These are phyloP conservation scores for Lytechinus variegatus DNA, from an alignment of 35 echinoderm and acorn worm genomes.

Conservation along the genomic window DNA sequence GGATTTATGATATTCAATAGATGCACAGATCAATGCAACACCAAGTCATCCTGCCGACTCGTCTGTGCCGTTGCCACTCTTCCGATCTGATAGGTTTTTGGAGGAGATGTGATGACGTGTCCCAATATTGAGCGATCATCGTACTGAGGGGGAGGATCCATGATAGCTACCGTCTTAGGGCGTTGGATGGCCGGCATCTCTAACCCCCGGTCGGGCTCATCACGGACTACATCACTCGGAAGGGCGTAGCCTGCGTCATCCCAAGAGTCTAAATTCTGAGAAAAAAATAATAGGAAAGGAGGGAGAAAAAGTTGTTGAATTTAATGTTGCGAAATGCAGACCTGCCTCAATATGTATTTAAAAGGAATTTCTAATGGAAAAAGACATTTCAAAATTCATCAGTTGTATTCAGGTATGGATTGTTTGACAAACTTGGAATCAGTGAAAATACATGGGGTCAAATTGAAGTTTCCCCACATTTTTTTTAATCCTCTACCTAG, in stretches of 20 bases:
- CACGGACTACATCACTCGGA: slow-evolving; percentile 17
- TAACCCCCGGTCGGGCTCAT: background rate
- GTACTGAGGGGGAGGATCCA: slow-evolving; percentile 24
- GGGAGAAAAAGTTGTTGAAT: background rate
- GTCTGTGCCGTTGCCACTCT: background rate
- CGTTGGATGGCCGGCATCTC: background rate
- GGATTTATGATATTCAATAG: background rate
- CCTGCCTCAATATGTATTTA: background rate
- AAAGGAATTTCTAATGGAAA: background rate
- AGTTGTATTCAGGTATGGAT: background rate
- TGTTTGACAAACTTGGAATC: background rate
- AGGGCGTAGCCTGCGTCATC: slow-evolving; percentile 33
- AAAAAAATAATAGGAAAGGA: background rate
- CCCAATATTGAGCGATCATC: slow-evolving; percentile 36
- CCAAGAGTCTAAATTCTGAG: slow-evolving; percentile 30
- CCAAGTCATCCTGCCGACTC: background rate
- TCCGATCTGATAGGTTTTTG: background rate
- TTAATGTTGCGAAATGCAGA: background rate
- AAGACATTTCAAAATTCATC: background rate
- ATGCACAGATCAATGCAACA: background rate
- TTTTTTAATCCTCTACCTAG: no score
- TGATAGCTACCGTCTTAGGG: background rate
- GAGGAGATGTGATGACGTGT: background rate
- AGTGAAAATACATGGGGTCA: no score
- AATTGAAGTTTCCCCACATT: no score